A percentile compares a stretch with the other conserved stretches of the same genome.
These are phyloP conservation scores for Salvator merianae DNA, from an alignment of 2,113 vertebrate species.

Conservation along the genomic window DNA sequence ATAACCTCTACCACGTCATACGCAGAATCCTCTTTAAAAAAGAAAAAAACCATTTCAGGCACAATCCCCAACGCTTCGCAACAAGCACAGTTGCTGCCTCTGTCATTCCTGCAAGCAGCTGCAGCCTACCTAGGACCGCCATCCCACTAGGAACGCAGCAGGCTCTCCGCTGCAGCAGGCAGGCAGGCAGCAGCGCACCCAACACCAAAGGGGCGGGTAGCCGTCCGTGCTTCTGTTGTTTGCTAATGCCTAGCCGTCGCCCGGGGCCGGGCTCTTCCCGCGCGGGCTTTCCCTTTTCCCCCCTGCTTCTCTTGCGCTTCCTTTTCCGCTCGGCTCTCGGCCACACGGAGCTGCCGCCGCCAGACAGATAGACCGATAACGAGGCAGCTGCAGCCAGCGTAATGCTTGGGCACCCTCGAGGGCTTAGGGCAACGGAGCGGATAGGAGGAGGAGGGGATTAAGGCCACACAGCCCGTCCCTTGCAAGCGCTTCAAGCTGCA, in stretches of 20 bases:
- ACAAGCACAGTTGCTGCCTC: not conserved
- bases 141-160: too few species aligned
- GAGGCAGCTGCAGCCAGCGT: not conserved
- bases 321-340: conserved; percentile 6
- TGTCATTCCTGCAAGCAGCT: not conserved
- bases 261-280: not conserved
- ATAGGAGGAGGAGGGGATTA: conserved; percentile 17
- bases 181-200: too few species aligned
- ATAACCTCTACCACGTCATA: too few species aligned
- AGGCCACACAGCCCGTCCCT: not conserved
- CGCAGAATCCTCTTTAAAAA: not conserved
- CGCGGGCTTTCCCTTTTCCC: not conserved
- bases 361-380: too few species aligned
- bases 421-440: not conserved
- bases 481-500: not conserved
- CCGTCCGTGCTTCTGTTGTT: too few species aligned
- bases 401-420: too few species aligned
- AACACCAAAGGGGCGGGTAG: not conserved
- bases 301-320: not conserved
- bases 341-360: not conserved
- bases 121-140: not conserved
- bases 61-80: not conserved
- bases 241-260: too few species aligned
- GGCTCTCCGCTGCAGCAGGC: not conserved
- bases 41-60: too few species aligned